These are phyloP conservation scores for Pipistrellus pipistrellus DNA, from an alignment of 2,797 vertebrate species.

Conservation along the genomic window DNA sequence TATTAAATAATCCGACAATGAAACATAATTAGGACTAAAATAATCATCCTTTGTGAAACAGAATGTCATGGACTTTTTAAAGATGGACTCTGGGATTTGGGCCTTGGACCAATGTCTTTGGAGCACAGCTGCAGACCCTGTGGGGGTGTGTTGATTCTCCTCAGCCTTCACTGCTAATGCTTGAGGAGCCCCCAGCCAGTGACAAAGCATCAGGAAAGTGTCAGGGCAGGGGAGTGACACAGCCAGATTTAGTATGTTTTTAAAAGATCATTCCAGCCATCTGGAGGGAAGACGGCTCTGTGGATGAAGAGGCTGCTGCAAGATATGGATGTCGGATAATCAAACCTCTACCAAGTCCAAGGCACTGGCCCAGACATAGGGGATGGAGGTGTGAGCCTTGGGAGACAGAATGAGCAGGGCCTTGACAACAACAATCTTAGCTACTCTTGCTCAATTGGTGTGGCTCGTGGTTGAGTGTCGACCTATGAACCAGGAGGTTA, in stretches of 20 bases:
- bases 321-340: background rate
- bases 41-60: background rate
- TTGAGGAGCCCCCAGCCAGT: background rate
- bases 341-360: background rate
- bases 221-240: background rate
- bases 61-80: background rate
- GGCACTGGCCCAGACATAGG: background rate
- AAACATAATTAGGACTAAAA: background rate
- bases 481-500: no score
- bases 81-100: background rate
- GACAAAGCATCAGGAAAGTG: background rate
- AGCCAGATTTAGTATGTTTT: background rate
- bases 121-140: background rate
- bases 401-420: background rate
- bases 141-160: background rate
- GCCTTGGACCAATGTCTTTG: background rate
- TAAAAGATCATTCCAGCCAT: background rate
- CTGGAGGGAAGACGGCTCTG: background rate
- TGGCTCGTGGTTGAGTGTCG: no score
- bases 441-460: no score
- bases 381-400: background rate
- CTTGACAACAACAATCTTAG: background rate
- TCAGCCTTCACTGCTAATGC: background rate
- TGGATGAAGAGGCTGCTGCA: background rate
- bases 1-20: background rate